Evolutionary conservation across 2,888 invertebrate genomes (phyloP).

Genomic region (Lamellibrachia satsuma): DNA sequence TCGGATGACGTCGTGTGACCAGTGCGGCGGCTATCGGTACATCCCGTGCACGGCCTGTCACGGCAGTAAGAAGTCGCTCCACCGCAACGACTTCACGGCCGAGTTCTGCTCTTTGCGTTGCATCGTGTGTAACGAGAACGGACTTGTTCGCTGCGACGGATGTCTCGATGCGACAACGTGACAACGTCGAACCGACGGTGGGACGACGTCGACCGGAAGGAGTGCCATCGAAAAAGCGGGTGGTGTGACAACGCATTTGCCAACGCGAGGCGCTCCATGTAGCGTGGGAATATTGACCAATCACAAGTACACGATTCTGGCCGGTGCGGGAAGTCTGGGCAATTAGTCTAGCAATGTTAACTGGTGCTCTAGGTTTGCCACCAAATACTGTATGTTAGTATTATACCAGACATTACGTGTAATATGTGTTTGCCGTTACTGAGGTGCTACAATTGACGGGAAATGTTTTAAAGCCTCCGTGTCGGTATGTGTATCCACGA

Average conservation of each 20-base stretch:
- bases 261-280: background rate
- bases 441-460: too few relatives aligned
- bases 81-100: slow-evolving; percentile 91
- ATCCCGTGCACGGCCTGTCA: slow-evolving; percentile 91
- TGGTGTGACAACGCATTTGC: background rate
- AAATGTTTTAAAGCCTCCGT: too few relatives aligned
- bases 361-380: background rate
- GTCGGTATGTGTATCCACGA: too few relatives aligned
- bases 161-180: slow-evolving; percentile 67
- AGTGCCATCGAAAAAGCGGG: too few relatives aligned
- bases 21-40: slow-evolving; percentile 91
- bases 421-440: too few relatives aligned
- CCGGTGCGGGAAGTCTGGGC: background rate
- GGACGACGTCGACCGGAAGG: background rate
- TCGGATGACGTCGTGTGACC: slow-evolving; percentile 77
- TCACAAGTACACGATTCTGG: background rate
- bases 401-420: background rate
- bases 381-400: background rate
- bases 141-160: slow-evolving; percentile 85
- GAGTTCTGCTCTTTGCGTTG: slow-evolving; percentile 81
- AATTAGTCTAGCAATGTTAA: background rate
- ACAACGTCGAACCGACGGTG: background rate
- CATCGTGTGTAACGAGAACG: slow-evolving; percentile 85
- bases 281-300: background rate
- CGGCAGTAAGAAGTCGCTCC: slow-evolving; percentile 94